Conservation (phyloP, 2,888 invertebrate genomes). For the Busseola fusca region DNA sequence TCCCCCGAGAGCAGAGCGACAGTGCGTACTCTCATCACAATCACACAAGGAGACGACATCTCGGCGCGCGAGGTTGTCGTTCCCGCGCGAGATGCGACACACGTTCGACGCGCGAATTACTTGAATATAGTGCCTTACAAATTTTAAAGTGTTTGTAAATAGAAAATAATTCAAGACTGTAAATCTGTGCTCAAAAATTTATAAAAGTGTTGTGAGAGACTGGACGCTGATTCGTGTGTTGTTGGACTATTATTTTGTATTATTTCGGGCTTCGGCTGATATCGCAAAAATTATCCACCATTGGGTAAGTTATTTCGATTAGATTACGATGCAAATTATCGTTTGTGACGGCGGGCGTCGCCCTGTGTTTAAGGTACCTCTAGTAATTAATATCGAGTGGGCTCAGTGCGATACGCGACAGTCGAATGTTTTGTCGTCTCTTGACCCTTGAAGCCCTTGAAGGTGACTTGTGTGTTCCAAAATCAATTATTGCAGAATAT, state of each 20-base stretch:
- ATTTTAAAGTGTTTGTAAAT: constrained; percentile 71
- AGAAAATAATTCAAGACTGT: constrained; percentile 68
- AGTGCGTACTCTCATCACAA: constrained; percentile 88
- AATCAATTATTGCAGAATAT: constrained; percentile 53
- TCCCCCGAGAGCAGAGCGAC: constrained; percentile 89
- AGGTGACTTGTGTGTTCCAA: constrained; percentile 63
- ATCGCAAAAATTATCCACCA: constrained; percentile 87
- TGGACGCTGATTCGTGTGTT: constrained; percentile 73
- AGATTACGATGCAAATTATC: constrained; percentile 88
- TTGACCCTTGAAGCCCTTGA: constrained; percentile 67
- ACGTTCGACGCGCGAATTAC: constrained; percentile 75
- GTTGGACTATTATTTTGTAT: constrained; percentile 78
- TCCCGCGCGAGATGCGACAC: constrained; percentile 76
- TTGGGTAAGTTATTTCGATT: constrained; percentile 88
- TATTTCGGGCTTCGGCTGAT: constrained; percentile 79
- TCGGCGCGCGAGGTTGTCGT: constrained; percentile 86
- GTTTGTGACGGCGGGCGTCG: constrained; percentile 75
- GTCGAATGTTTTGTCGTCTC: constrained; percentile 71
- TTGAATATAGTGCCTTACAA: constrained; percentile 77
- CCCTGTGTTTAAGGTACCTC: constrained; percentile 72
- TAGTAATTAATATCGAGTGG: constrained; percentile 69
- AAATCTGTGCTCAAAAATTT: constrained; percentile 80
- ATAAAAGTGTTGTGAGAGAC: constrained; percentile 81
- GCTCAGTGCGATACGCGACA: constrained; percentile 71
- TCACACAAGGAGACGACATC: constrained; percentile 87